Base-by-base conservation (phyloP, 2,113 vertebrate species). In the Hippocampus barbouri region DNA sequence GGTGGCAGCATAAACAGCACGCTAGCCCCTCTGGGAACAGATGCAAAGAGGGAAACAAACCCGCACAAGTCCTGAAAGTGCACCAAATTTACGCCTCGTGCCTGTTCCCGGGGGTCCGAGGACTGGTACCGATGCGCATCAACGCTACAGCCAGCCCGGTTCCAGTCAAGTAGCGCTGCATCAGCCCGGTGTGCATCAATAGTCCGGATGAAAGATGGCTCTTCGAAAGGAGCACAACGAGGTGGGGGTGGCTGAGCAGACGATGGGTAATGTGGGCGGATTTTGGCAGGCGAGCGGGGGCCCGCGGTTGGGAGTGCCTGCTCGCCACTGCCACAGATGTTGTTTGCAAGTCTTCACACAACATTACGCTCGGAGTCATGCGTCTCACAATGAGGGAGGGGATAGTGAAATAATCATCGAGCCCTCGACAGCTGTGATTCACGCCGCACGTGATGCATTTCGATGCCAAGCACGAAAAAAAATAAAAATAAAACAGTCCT, bases 321-420 rank as follows among this genome's bases (percentile, higher is more conserved):
- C 67, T 63, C 57, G 75, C 80, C 64, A 23, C 73, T 72, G 80
- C 78, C 81, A 78, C 86, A 87, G 83, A 90, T 88, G 85, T 77
- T 86, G 83, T 89, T 89, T 83, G 69, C 81, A 63, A 74, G 63
- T 62, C 76, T 71, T 81, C 68, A 71, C 70, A 70, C 75, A 74
- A 66, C 54, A 41, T 64, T 78, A 76, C 73, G 76, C 76, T 80
- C 5, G 7, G 47, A 65, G 45, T 66, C 25, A 27, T 5, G 21
- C 45, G 38, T 69, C 66, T 53, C 23, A n/a, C 56, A 75, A 73
- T 45, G 66, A 74, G 66, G 66, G 66, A 69, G 23, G 38, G 45
- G 23, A 60, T 60, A 8, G 57, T 51, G 34, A 84, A 72, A 86
- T 77, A 60, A 67, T 70, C 30, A 76, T 47, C 45, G 61, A 38